Evolutionary conservation across 2,888 invertebrate species (phyloP).

Genomic region (Elegia similella): DNA sequence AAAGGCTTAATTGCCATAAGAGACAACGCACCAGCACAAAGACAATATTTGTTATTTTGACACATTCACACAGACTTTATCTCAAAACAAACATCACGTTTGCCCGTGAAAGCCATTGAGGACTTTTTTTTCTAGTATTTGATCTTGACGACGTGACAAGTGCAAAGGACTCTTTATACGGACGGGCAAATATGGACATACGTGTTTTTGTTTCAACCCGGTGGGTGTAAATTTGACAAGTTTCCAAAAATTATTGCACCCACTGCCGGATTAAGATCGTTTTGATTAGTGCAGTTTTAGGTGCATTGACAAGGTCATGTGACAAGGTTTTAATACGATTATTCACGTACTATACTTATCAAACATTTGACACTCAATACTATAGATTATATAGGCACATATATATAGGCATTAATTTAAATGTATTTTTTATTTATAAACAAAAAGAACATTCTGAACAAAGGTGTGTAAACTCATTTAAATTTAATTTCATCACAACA

Average conservation of each 20-base stretch:
- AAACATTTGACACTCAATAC: no score
- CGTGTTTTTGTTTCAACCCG: slow-evolving; percentile 57
- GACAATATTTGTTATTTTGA: slow-evolving; percentile 81
- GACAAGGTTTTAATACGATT: neutral
- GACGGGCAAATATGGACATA: slow-evolving; percentile 66
- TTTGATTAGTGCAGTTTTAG: slow-evolving; percentile 11
- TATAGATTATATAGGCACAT: no score
- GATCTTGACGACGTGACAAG: slow-evolving; percentile 74
- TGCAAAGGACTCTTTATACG: slow-evolving; percentile 68
- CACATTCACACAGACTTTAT: slow-evolving; percentile 80
- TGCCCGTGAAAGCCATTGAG: slow-evolving; percentile 75
- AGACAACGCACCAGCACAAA: slow-evolving; percentile 45
- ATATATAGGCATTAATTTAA: no score
- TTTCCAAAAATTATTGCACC: slow-evolving; percentile 45
- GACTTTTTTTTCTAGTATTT: slow-evolving; percentile 71
- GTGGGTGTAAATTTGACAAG: slow-evolving; percentile 50
- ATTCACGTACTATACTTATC: neutral
- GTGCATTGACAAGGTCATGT: slow-evolving; percentile 8
- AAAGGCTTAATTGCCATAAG: slow-evolving; percentile 57
- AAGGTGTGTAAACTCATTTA: no score
- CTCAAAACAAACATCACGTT: slow-evolving; percentile 73
- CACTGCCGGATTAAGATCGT: slow-evolving; percentile 43
- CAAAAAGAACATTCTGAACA: no score
- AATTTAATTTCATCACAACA: no score
- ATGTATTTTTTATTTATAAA: no score